A percentile compares a stretch with the other conserved stretches of the same genome.
Evolutionary conservation across 1,140 invertebrate genomes (phyloP).

Genomic region (Drosophila pandora): DNA sequence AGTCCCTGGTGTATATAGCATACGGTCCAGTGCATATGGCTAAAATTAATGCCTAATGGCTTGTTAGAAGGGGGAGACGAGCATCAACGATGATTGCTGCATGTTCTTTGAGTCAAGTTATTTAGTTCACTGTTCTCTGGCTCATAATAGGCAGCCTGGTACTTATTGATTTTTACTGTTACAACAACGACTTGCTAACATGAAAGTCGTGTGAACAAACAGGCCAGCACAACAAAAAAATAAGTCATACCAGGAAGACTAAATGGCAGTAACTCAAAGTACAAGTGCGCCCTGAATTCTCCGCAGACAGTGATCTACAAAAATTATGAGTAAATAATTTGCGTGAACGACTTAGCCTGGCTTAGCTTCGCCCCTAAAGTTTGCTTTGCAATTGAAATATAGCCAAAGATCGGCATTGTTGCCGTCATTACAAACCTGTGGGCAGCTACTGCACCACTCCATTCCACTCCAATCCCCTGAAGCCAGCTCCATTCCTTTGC

Average conservation of each 20-base stretch:
- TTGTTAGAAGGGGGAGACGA: constrained; percentile 45
- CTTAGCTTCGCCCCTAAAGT: background rate
- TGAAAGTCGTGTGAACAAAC: constrained; percentile 79
- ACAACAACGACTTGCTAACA: constrained; percentile 74
- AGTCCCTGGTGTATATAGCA: constrained; percentile 57
- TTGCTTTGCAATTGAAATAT: constrained; percentile 15
- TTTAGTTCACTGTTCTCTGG: constrained; percentile 60
- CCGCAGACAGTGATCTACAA: constrained; percentile 1
- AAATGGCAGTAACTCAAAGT: constrained; percentile 37
- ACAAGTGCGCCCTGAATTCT: constrained; percentile 26
- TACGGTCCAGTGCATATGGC: constrained; percentile 67
- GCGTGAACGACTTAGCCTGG: constrained; percentile 2
- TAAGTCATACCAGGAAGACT: constrained; percentile 16
- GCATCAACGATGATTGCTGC: constrained; percentile 66
- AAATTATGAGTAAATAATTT: constrained; percentile 24
- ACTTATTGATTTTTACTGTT: constrained; percentile 82
- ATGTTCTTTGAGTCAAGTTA: constrained; percentile 70
- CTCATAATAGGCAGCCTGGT: constrained; percentile 69
- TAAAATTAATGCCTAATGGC: constrained; percentile 77
- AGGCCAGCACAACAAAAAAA: constrained; percentile 41
- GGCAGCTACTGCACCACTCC: constrained; percentile 4
- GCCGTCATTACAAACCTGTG: constrained; percentile 25
- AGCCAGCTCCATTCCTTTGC: background rate
- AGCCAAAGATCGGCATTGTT: constrained; percentile 16
- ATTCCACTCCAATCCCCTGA: background rate